Conservation (phyloP, 2,888 invertebrate genomes). For the Xestia rhomboidea region DNA sequence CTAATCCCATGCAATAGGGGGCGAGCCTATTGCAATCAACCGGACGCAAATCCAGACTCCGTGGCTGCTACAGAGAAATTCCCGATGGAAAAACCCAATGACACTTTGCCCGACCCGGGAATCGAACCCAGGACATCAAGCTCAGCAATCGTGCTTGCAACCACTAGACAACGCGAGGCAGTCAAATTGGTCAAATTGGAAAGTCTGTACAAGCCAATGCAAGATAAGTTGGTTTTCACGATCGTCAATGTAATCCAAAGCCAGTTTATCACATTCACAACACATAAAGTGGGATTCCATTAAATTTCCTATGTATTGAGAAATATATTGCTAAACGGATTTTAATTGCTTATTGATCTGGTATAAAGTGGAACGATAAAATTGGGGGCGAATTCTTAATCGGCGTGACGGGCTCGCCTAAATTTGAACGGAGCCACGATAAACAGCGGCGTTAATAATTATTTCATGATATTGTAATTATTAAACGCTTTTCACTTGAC, state of each 20-base stretch:
- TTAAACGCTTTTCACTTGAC: slow-evolving; percentile 32
- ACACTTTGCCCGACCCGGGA: no score
- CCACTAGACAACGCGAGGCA: no score
- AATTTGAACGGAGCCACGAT: slow-evolving; percentile 49
- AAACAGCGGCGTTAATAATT: slow-evolving; percentile 50
- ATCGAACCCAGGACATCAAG: no score
- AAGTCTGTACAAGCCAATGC: no score
- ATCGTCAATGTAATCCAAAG: slow-evolving; percentile 23
- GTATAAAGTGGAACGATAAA: slow-evolving; percentile 61
- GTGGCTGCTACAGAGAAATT: no score
- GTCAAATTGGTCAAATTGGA: no score
- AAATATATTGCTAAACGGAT: slow-evolving; percentile 56
- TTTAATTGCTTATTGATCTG: slow-evolving; percentile 68
- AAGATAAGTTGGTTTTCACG: neutral
- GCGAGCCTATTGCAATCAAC: no score
- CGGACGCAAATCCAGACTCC: no score
- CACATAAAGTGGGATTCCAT: slow-evolving; percentile 28
- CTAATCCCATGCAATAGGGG: no score
- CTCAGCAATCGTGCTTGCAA: no score
- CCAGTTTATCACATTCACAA: slow-evolving; percentile 17
- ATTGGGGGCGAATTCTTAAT: slow-evolving; percentile 63
- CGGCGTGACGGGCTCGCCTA: slow-evolving; percentile 31
- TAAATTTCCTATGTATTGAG: slow-evolving; percentile 42
- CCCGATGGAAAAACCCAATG: no score
- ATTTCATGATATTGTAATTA: slow-evolving; percentile 48